These are phyloP conservation scores for Thereva unica DNA, from an alignment of 2,888 invertebrate species.

Conservation along the genomic window DNA sequence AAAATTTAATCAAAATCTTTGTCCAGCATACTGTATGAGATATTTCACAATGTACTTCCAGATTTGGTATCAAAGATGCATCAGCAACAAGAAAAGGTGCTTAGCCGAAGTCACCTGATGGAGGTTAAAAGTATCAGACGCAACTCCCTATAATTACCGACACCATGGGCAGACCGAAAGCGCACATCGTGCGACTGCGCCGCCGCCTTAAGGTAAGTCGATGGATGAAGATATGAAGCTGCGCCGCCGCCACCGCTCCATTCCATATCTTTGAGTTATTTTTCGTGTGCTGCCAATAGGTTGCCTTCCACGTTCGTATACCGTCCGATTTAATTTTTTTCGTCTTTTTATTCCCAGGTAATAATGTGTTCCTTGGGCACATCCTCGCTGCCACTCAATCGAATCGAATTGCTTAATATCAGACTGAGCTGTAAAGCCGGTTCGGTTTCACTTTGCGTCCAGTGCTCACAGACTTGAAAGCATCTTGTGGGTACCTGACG, in stretches of 20 bases:
- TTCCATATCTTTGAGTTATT: conserved; percentile 25
- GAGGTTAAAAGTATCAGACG: conserved; percentile 49
- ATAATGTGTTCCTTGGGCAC: conserved; percentile 25
- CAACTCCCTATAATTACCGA: conserved; percentile 59
- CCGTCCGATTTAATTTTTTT: neutral
- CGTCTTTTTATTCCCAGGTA: conserved; percentile 12
- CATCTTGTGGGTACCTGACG: neutral
- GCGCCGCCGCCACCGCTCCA: neutral
- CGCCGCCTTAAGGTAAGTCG: conserved; percentile 17
- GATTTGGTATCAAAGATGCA: conserved; percentile 13
- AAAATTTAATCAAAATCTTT: conserved; percentile 18
- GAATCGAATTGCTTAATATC: conserved; percentile 38
- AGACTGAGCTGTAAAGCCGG: conserved; percentile 1
- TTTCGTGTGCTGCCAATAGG: conserved; percentile 25
- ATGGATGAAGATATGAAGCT: conserved; percentile 27
- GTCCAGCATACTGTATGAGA: neutral
- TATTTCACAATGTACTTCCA: conserved; percentile 13
- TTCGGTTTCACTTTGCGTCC: conserved; percentile 13
- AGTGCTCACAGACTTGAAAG: neutral
- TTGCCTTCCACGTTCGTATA: conserved; percentile 9
- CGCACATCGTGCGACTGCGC: conserved; percentile 43
- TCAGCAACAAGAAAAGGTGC: conserved; percentile 31
- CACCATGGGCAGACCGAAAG: conserved; percentile 57
- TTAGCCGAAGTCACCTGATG: conserved; percentile 40
- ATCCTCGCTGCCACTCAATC: conserved; percentile 33